Conservation (phyloP, 1,140 invertebrate genomes). For the Temnothorax longispinosus region DNA sequence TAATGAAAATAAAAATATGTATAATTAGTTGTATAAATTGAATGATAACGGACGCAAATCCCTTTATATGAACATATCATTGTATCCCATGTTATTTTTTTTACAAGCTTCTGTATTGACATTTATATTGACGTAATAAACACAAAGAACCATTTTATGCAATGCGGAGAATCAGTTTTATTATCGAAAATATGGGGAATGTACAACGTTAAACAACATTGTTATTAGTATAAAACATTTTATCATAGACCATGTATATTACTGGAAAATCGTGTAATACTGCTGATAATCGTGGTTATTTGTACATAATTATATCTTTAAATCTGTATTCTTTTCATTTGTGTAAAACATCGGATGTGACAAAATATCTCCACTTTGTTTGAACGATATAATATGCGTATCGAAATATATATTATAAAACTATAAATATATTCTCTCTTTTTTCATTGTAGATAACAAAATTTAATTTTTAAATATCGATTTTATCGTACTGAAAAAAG, state of each 20-base stretch:
- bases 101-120: neutral
- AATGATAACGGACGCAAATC: neutral
- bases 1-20: slow-evolving; percentile 18
- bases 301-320: neutral
- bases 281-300: slow-evolving; percentile 6
- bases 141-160: neutral
- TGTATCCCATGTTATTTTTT: slow-evolving; percentile 20
- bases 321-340: slow-evolving; percentile 12
- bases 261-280: neutral
- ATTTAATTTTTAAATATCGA: neutral
- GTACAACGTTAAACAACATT: slow-evolving; percentile 33
- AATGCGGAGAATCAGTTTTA: slow-evolving; percentile 16
- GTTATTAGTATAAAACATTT: slow-evolving; percentile 37
- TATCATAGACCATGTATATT: slow-evolving; percentile 8
- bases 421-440: neutral
- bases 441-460: neutral
- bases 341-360: neutral
- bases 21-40: neutral
- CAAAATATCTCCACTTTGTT: slow-evolving; percentile 4
- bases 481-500: neutral
- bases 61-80: slow-evolving; percentile 2
- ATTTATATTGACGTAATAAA: neutral
- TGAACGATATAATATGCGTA: neutral
- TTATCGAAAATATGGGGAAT: slow-evolving; percentile 41
- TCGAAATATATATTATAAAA: slow-evolving; percentile 14